Percentiles rank a stretch among this genome's conserved stretches.
Conservation (phyloP, 1,140 invertebrate species). For the Zaprionus ornatus region DNA sequence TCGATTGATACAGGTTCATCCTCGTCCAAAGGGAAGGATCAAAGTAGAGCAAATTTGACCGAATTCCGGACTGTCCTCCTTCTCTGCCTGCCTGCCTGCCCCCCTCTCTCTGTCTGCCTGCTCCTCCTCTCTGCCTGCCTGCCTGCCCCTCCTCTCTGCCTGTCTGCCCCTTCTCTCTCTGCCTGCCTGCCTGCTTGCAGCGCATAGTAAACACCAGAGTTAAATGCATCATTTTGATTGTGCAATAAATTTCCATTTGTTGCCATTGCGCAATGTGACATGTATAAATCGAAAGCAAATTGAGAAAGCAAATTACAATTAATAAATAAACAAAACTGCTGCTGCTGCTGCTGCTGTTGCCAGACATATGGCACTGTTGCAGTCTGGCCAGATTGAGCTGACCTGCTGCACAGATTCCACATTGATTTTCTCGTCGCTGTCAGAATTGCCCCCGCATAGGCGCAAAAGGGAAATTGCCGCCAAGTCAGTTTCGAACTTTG, state of each 20-base stretch:
- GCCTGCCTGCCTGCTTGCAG: neutral
- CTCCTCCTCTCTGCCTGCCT: neutral
- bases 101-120: too few species aligned
- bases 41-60: neutral
- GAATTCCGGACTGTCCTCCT: neutral
- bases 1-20: neutral
- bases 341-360: neutral
- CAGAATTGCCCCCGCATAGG: neutral
- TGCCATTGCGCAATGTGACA: neutral
- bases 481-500: conserved; percentile 25
- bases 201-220: neutral
- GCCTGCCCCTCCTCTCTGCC: neutral
- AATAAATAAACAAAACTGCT: conserved; percentile 23
- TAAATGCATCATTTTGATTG: neutral
- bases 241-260: conserved; percentile 1
- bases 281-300: neutral
- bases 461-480: conserved; percentile 6
- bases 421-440: neutral
- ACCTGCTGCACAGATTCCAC: neutral
- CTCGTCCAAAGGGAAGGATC: neutral
- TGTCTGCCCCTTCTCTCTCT: too few species aligned
- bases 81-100: too few species aligned
- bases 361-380: neutral
- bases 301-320: conserved; percentile 43
- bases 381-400: neutral